A percentile compares a stretch with the other conserved stretches of the same genome.
phyloP scores from a whole-genome alignment of 2,113 vertebrate species.

The Alectura lathami region DNA sequence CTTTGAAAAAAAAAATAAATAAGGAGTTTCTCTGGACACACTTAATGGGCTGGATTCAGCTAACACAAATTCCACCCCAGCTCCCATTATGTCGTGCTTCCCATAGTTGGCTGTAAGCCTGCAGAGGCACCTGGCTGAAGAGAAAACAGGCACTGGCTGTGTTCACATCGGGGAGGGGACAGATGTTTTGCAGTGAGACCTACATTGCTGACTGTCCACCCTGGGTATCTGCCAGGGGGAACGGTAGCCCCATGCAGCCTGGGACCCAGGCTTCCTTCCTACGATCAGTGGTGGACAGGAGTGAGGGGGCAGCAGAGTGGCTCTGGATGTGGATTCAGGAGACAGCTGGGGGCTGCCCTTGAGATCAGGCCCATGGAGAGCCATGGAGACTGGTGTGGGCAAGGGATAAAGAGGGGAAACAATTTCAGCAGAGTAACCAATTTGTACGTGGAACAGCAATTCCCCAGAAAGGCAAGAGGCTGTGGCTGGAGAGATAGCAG shows the following conservation, averaged over 20 bases:
- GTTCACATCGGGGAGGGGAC: not conserved
- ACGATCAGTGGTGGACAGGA: fast-evolving
- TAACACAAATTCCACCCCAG: not conserved
- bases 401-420: not conserved
- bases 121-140: not conserved
- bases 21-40: not conserved
- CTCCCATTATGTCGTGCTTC: conserved; percentile 20
- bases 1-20: conserved; percentile 14
- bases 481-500: not conserved
- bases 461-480: not conserved
- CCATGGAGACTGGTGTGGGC: not conserved
- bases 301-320: not conserved
- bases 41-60: conserved; percentile 2
- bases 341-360: not conserved
- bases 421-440: not conserved
- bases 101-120: not conserved
- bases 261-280: not conserved
- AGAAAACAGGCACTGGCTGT: not conserved
- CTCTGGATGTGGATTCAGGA: not conserved
- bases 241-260: not conserved
- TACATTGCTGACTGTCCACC: not conserved
- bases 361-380: not conserved
- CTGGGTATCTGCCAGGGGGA: not conserved
- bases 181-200: not conserved
- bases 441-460: not conserved